Base-by-base conservation (phyloP, 2,113 vertebrate genomes). In the Strix uralensis region DNA sequence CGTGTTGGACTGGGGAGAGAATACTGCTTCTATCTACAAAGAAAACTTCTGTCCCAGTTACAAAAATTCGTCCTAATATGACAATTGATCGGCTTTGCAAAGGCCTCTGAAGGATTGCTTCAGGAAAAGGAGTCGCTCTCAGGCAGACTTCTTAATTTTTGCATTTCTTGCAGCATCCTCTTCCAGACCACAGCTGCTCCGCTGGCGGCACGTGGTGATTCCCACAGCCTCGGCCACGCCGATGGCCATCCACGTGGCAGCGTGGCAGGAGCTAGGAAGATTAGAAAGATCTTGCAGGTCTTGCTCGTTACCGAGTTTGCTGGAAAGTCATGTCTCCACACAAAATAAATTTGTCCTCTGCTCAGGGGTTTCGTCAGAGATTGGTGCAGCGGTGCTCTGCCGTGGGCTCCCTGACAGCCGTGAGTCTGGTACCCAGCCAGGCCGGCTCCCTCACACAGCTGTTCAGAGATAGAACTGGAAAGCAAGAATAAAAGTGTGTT, bases 161-260 rank as follows among this genome's bases (percentile, higher is more conserved):
- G 15, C 6, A 0, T 1, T 16, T 49, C 5, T 63, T 65, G 49
- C 86, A 81, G 81, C 52, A 17, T n/a, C 61, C 26, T 32, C 27
- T 30, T 23, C 66, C 65, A 49, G 59, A 26, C 34, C 0, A 0
- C 67, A 54, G 52, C 52, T 6, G 44, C 47, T 55, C 65, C 1
- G 0, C 2, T 4, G 69, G 36, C 26, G 3, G 4, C 15, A 3
- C 7, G 8, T 26, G 55, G 54, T 2, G 34, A 17, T 54, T 42
- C 71, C 70, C 71, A 3, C 19, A 5, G 3, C 18, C 58, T 18
- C 3, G 14, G 75, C 65, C 34, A 0, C 13, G 0, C 2, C 9
- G 5, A 3, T 8, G 27, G 27, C 20, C 38, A 14, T 15, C 34
- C 72, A 58, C 55, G 7, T 2, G 2, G 40, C 74, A 13, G 46